A percentile compares a stretch with the other conserved stretches of the same genome.
These are phyloP conservation scores for Drosophila tropicalis DNA, from an alignment of 1,140 invertebrate genomes.

Conservation along the genomic window DNA sequence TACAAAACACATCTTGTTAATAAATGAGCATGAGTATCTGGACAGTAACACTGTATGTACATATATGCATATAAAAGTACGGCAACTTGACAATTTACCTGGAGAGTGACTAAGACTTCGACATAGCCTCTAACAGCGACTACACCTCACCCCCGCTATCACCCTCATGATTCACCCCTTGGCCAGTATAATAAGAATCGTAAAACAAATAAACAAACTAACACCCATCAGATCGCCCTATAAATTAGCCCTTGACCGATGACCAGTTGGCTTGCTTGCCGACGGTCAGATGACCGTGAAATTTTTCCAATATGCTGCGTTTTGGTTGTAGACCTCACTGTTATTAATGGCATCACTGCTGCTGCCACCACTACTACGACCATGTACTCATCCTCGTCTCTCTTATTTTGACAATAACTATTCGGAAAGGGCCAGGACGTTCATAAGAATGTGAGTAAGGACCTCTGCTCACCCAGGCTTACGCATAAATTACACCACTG, in stretches of 20 bases:
- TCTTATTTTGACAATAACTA: conserved; percentile 48
- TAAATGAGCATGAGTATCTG: conserved; percentile 38
- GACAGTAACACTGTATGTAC: conserved; percentile 5
- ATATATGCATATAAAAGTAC: conserved; percentile 43
- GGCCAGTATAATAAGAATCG: conserved; percentile 70
- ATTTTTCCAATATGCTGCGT: conserved; percentile 77
- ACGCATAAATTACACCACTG: conserved; percentile 62
- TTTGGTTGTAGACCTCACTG: conserved; percentile 47
- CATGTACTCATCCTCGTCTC: conserved; percentile 34
- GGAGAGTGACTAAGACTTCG: conserved; percentile 6
- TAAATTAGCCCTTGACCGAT: conserved; percentile 72
- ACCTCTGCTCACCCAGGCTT: conserved; percentile 42
- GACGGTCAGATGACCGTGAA: conserved; percentile 74
- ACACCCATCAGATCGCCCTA: conserved; percentile 72
- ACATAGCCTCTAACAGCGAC: conserved; percentile 10
- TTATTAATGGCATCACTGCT: conserved; percentile 11
- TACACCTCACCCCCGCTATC: not conserved
- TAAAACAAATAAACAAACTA: conserved; percentile 51
- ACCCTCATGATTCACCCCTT: not conserved
- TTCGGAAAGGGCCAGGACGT: conserved; percentile 12
- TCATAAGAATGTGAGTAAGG: conserved; percentile 5
- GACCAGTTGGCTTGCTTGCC: conserved; percentile 58
- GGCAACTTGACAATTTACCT: conserved; percentile 79
- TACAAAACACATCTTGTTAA: conserved; percentile 28
- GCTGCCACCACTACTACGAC: conserved; percentile 1